Base-by-base conservation (phyloP, 1,140 invertebrate genomes). In the Drosophila prosaltans region DNA sequence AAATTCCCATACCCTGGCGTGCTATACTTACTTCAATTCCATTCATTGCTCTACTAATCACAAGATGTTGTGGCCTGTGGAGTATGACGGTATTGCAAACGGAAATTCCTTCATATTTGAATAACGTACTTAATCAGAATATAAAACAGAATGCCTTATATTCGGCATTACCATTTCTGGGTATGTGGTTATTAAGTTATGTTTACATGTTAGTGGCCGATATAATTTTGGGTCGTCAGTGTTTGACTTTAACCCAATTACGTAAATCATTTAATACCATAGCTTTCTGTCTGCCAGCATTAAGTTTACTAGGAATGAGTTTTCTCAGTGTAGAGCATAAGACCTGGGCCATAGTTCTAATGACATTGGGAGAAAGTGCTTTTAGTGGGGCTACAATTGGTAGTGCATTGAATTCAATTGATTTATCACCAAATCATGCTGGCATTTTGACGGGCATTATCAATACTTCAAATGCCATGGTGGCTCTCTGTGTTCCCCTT, bases 81-180 rank as follows among this genome's bases (percentile, higher is more conserved):
- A 97, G 97, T 1, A 97, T 97, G 88, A 98, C 97, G 93, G 98
- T 96, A 2, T 93, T 99, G 39, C 93, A 99, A 58, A 98, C 97
- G 0, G 95, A 98, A 92, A 95, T 99, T 78, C 98, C 98, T 0
- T 96, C 95, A 73, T 69, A 98, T 81, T 96, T 99, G 94, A 95
- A 95, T n/a, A 94, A 95, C 58, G 95, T 98, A 0, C 93, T 99
- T 0, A 93, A 95, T 45, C 97, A 96, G 73, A 93, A 98, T 70
- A 95, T 98, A 7, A 94, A 95, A 92, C 91, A 94, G 41, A 96
- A 96, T 89, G 96, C 96, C 16, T 81, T 95, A 45, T 91, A 95
- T 36, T 95, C 96, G 24, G 95, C 97, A 0, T 86, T 98, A 9
- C 97, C 97, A 1, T 98, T 98, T 89, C 81, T 96, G 7, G 94